phyloP scores from a whole-genome alignment of 2,888 invertebrate genomes.

The Vesta saturnalis region DNA sequence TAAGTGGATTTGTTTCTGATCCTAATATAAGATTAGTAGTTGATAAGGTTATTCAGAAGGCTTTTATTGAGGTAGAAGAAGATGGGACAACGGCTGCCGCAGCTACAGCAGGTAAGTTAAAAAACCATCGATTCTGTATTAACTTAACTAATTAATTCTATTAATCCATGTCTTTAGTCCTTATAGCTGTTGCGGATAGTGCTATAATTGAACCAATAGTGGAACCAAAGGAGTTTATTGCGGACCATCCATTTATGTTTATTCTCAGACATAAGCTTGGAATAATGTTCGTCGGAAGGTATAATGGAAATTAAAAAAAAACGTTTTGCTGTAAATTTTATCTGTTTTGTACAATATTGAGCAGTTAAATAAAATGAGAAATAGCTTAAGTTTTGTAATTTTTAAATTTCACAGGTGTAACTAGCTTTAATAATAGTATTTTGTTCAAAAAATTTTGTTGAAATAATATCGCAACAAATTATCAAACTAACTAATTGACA shows the following conservation, averaged over 20 bases:
- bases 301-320: no score
- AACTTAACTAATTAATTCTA: background rate
- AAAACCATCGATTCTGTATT: background rate
- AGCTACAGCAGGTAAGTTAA: background rate
- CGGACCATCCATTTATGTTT: background rate
- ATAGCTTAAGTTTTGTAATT: no score
- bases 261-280: background rate
- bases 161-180: background rate
- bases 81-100: background rate
- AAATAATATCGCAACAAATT: no score
- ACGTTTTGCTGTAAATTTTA: no score
- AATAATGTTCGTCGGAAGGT: background rate
- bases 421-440: no score
- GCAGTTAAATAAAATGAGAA: no score
- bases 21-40: slow-evolving; percentile 36
- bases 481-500: no score
- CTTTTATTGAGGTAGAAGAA: slow-evolving; percentile 50
- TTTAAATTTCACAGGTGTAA: no score
- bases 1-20: no score
- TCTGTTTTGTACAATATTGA: no score
- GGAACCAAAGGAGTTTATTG: background rate
- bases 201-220: background rate
- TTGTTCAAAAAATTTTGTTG: no score
- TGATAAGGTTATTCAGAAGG: slow-evolving; percentile 47
- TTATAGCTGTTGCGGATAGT: background rate